Percentiles rank a stretch among this genome's conserved stretches.
Evolutionary conservation across 2,113 vertebrate genomes (phyloP).

Genomic region (Hyaena hyaena): DNA sequence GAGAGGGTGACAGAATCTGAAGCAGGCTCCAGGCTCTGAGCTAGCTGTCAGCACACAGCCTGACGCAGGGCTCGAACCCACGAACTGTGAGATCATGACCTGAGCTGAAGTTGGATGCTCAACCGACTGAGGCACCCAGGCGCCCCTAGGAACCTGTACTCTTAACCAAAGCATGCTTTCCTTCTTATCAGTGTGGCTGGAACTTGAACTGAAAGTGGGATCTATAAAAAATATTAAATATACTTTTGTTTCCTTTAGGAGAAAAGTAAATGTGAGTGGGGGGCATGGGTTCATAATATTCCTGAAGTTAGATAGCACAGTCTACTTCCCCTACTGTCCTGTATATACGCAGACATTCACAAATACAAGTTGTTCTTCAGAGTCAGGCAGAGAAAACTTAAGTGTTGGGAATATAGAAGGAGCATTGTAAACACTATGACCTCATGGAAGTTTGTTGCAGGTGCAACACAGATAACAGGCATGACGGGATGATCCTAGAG

Average conservation of each 20-base stretch:
- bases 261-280: not conserved
- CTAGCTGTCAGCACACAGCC: too few species aligned
- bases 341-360: not conserved
- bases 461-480: too few species aligned
- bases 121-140: too few species aligned
- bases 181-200: not conserved
- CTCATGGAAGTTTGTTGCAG: not conserved
- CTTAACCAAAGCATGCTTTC: not conserved
- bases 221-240: not conserved
- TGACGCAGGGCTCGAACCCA: too few species aligned
- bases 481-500: not conserved
- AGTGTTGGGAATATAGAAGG: too few species aligned
- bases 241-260: not conserved
- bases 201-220: not conserved
- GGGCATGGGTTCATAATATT: not conserved
- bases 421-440: not conserved
- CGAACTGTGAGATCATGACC: too few species aligned
- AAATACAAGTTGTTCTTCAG: not conserved
- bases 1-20: too few species aligned
- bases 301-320: not conserved
- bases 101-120: too few species aligned
- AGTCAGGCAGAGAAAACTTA: not conserved
- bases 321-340: not conserved
- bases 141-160: not conserved
- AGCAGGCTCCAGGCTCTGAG: too few species aligned